Evolutionary conservation across 2,888 invertebrate genomes (phyloP).

Genomic region (Machimus rusticus): DNA sequence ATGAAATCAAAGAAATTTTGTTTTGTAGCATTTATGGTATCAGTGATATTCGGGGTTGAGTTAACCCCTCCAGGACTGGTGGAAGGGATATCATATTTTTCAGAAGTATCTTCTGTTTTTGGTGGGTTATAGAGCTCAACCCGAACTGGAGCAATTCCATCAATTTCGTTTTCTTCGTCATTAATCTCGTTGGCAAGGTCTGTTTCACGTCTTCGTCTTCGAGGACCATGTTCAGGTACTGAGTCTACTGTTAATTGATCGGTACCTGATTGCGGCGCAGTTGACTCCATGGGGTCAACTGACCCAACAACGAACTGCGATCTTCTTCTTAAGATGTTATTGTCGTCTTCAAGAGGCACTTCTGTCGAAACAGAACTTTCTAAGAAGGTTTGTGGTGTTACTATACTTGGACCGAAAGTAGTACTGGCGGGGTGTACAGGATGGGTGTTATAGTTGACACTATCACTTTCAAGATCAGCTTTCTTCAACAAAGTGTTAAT

Average conservation of each 20-base stretch:
- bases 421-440: not conserved
- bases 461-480: not conserved
- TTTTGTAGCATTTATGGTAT: not conserved
- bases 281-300: constrained; percentile 54
- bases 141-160: constrained; percentile 53
- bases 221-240: constrained; percentile 73
- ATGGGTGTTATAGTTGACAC: not conserved
- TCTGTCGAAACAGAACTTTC: not conserved
- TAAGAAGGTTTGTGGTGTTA: constrained; percentile 29
- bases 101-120: not conserved
- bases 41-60: not conserved
- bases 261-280: constrained; percentile 19
- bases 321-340: constrained; percentile 52
- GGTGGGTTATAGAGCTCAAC: not conserved
- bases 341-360: constrained; percentile 10
- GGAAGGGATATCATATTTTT: not conserved
- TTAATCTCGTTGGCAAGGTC: constrained; percentile 61
- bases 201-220: constrained; percentile 60
- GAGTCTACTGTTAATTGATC: constrained; percentile 67
- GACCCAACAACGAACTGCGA: constrained; percentile 74
- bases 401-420: not conserved
- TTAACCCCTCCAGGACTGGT: not conserved
- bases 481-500: constrained; percentile 13
- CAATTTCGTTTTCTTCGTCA: constrained; percentile 65
- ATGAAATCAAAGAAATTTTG: constrained; percentile 64